Evolutionary conservation across 2,888 invertebrate genomes (phyloP), one percentile per base, ranked within the genome.

Genomic region (Andrena minutula): DNA sequence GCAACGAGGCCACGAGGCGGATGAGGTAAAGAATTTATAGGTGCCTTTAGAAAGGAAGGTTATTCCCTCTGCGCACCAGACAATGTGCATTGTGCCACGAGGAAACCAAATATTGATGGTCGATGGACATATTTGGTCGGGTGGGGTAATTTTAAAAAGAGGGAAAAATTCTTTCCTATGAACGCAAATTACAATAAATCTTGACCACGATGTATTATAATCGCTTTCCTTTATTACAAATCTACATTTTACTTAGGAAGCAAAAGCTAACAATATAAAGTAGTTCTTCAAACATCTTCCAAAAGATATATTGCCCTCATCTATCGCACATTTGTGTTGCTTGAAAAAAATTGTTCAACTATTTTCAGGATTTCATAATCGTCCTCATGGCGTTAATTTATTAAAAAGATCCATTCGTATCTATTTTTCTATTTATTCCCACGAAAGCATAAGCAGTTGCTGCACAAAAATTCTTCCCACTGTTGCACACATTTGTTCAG

Each of bases 101-200:
- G 32, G 23, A 68, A 66, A 28, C 47, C 60, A 75, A 75, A 73
- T 73, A 73, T 73, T 32, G 41, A 73, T 30, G 20, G 20, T 73
- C 23, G 41, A 73, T 23, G 28, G 20, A 65, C 28, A 49, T 35
- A 60, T 66, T 75, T 66, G 23, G 30, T 35, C 47, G 58, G 58
- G 30, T 26, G 7, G 16, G 26, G 12, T 8, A 51, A 53, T 58
- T n/a, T 41, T 26, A 65, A 65, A 56, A 73, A 30, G 1, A 8
- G 1, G 10, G 56, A 20, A 16, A 3, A 65, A 73, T 12, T 8
- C n/a, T 7, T 49, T 64, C 30, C 28, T 56, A 2, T 16, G n/a
- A 23, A 2, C 5, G 16, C 26, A 20, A 35, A 26, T n/a, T 30
- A 8, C 49, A 7, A 71, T 30, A 66, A 74, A 58, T 0, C 23